Evolutionary conservation across 1,140 invertebrate genomes (phyloP).

Genomic region (Pseudomyrmex flavicornis): DNA sequence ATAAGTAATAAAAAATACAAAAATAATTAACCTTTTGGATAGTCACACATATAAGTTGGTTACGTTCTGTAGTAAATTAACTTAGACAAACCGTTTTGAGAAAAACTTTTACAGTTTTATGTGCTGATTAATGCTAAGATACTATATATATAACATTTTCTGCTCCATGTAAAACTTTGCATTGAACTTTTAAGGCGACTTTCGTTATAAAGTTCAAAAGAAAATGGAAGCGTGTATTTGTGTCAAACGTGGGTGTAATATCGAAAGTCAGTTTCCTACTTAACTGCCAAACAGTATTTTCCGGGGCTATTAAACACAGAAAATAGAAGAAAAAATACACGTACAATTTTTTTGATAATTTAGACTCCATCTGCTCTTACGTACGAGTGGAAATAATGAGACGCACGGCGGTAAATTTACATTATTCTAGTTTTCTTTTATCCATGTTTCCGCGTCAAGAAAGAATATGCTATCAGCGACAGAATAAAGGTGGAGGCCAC

Average conservation of each 20-base stretch:
- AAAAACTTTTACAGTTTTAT: slow-evolving; percentile 19
- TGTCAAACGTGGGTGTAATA: slow-evolving; percentile 31
- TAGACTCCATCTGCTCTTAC: not conserved
- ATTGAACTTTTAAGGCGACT: slow-evolving; percentile 36
- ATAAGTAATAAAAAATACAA: not conserved
- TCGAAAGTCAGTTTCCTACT: slow-evolving; percentile 8
- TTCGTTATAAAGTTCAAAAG: slow-evolving; percentile 48
- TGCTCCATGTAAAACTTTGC: slow-evolving; percentile 18
- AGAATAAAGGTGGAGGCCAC: not conserved
- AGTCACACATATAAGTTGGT: not conserved
- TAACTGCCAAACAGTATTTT: slow-evolving; percentile 14
- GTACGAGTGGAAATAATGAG: not conserved
- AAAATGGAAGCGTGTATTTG: slow-evolving; percentile 22
- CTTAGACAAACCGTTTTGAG: not conserved
- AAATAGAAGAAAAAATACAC: not conserved
- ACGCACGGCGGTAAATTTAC: slow-evolving; percentile 17
- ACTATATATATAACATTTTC: slow-evolving; percentile 3
- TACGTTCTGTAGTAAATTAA: no score
- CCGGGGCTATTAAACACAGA: not conserved
- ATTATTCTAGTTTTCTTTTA: slow-evolving; percentile 2
- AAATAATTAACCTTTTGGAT: not conserved
- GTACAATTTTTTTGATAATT: slow-evolving; percentile 42
- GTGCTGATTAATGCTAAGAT: slow-evolving; percentile 4
- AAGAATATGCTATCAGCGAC: not conserved
- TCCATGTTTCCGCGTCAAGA: not conserved